phyloP scores from a whole-genome alignment of 2,113 vertebrate species.

The Nicator chloris region DNA sequence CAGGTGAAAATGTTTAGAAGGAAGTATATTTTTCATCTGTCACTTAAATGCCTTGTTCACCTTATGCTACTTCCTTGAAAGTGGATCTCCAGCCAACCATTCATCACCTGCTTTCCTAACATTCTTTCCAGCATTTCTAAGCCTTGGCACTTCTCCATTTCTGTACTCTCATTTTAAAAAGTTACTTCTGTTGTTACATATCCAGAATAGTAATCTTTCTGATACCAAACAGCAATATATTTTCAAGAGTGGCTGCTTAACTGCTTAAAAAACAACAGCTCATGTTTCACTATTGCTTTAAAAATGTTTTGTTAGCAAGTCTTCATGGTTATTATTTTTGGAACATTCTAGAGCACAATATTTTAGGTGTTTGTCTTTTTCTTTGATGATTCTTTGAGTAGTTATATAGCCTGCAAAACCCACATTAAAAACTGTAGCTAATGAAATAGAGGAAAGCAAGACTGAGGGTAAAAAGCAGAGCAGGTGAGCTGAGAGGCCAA shows the following conservation, averaged over 20 bases:
- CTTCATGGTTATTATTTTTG: not conserved
- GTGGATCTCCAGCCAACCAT: not conserved
- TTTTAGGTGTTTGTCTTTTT: not conserved
- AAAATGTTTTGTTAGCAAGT: not conserved
- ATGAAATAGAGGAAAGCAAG: not conserved
- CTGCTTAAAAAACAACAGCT: not conserved
- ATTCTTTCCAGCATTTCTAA: not conserved
- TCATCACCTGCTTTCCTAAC: not conserved
- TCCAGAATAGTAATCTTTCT: not conserved
- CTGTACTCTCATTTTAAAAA: not conserved
- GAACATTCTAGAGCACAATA: not conserved
- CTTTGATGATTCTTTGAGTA: not conserved
- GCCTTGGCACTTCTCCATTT: not conserved
- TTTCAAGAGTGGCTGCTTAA: not conserved
- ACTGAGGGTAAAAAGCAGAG: not conserved
- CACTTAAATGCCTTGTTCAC: not conserved
- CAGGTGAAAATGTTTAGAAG: not conserved
- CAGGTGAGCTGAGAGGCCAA: not conserved
- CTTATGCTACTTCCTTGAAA: not conserved
- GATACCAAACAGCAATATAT: not conserved
- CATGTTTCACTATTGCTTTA: not conserved
- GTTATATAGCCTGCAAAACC: not conserved
- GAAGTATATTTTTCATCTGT: not conserved
- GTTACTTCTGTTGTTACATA: not conserved
- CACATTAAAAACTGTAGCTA: not conserved